Evolutionary conservation across 2,797 vertebrate species (phyloP), one percentile per base, ranked within the genome.

Genomic region (Odontamblyopus rebecca): DNA sequence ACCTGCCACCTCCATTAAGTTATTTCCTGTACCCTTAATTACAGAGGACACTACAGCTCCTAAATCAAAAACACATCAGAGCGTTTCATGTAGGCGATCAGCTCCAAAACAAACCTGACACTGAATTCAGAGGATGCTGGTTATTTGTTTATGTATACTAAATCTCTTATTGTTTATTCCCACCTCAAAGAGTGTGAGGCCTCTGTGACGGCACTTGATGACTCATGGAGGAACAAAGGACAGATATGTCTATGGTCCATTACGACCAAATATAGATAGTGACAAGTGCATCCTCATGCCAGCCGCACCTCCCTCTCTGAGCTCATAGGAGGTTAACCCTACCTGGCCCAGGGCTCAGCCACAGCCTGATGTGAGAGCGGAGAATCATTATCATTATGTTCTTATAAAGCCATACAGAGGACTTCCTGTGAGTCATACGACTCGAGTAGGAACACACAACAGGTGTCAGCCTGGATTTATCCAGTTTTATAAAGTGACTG

Each of bases 201-300:
- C 79, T 79, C 69, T 51, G 16, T 77, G 35, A 69, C 75, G 56
- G 81, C 73, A 70, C 72, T 77, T 61, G 64, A 56, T 90, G 85
- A 90, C 69, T 89, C 80, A 87, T 64, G 57, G 72, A 35, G 61
- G 73, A 81, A 70, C 73, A 72, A 77, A 69, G 86, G 74, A 83
- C 68, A 81, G 75, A 80, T 15, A 59, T 78, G 71, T 73, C 44
- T 48, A 62, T 65, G 67, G 81, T 82, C 71, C 38, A 9, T 81
- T 77, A 70, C 50, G 53, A 78, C 77, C 72, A 82, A 76, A 78
- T 73, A 89, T 69, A 81, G 72, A 85, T 73, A n/a, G 70, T 79
- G 82, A 86, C 76, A 82, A 77, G 88, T 71, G 75, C n/a, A 29
- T 29, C 72, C 85, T 76, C 29, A 72, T 76, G 65, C 72, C 75